Evolutionary conservation across 2,888 invertebrate genomes (phyloP).

Genomic region (Drepanosiphum platanoidis): DNA sequence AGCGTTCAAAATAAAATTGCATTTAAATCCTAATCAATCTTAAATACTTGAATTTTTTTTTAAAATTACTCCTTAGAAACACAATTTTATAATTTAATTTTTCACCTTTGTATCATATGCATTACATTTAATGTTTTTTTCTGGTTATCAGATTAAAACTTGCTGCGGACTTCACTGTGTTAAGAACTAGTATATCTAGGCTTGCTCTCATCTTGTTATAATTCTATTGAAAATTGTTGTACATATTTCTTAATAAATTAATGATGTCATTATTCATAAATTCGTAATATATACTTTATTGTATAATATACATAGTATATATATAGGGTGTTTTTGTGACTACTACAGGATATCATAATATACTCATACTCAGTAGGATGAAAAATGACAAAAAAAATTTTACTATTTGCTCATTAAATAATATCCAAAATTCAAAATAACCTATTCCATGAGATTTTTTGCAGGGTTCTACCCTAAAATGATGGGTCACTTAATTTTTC

Average conservation of each 20-base stretch:
- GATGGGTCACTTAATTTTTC: too few relatives aligned
- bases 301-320: not conserved
- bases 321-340: too few relatives aligned
- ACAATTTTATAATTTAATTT: slow-evolving; percentile 12
- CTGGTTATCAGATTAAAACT: not conserved
- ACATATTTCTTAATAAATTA: too few relatives aligned
- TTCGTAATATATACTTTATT: not conserved
- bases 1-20: not conserved
- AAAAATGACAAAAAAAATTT: too few relatives aligned
- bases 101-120: slow-evolving; percentile 44
- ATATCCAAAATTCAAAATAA: too few relatives aligned
- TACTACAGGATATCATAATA: too few relatives aligned
- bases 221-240: not conserved
- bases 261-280: too few relatives aligned
- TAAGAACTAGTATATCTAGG: slow-evolving; percentile 30
- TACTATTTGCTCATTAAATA: too few relatives aligned
- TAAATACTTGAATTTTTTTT: not conserved
- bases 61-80: not conserved
- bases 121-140: slow-evolving; percentile 43
- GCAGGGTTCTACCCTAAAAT: too few relatives aligned
- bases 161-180: slow-evolving; percentile 35
- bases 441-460: too few relatives aligned
- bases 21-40: not conserved
- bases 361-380: not conserved
- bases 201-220: slow-evolving; percentile 34